Percentiles rank a stretch among this genome's conserved stretches.
phyloP scores from a whole-genome alignment of 1,140 invertebrate genomes.

The Polyergus mexicanus region DNA sequence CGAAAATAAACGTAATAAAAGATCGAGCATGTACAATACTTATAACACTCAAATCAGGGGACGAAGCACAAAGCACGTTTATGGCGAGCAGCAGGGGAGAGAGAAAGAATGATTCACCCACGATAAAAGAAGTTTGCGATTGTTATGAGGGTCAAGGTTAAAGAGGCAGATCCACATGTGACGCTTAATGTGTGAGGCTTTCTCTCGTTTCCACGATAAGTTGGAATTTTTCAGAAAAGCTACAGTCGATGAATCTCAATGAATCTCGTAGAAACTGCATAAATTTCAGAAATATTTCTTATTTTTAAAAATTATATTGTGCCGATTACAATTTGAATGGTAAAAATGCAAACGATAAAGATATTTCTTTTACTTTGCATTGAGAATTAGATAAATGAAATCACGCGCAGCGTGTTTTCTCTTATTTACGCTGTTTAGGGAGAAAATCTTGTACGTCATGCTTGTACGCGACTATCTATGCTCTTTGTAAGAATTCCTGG shows the following conservation, averaged over 20 bases:
- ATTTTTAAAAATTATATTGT: neutral
- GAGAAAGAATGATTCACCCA: conserved; percentile 43
- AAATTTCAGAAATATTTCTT: neutral
- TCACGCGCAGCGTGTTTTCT: neutral
- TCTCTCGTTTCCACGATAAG: neutral
- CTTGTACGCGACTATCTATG: conserved; percentile 8
- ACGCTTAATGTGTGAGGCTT: conserved; percentile 18
- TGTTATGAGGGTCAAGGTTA: conserved; percentile 60
- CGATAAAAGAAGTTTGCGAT: conserved; percentile 44
- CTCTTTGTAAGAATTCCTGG: conserved; percentile 51
- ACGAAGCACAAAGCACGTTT: conserved; percentile 28
- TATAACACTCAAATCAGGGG: conserved; percentile 31
- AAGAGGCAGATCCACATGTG: conserved; percentile 45
- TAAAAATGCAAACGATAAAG: neutral
- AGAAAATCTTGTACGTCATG: conserved; percentile 1
- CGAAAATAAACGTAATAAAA: neutral
- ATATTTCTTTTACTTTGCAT: neutral
- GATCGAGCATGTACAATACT: conserved; percentile 23
- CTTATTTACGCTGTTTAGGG: neutral
- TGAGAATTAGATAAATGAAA: neutral
- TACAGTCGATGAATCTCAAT: conserved; percentile 25
- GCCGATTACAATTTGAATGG: neutral
- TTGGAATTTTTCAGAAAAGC: neutral
- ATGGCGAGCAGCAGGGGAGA: conserved; percentile 7
- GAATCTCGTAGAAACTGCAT: neutral